These are phyloP conservation scores for Bombus pyrosoma DNA, from an alignment of 1,140 invertebrate species.

Conservation along the genomic window DNA sequence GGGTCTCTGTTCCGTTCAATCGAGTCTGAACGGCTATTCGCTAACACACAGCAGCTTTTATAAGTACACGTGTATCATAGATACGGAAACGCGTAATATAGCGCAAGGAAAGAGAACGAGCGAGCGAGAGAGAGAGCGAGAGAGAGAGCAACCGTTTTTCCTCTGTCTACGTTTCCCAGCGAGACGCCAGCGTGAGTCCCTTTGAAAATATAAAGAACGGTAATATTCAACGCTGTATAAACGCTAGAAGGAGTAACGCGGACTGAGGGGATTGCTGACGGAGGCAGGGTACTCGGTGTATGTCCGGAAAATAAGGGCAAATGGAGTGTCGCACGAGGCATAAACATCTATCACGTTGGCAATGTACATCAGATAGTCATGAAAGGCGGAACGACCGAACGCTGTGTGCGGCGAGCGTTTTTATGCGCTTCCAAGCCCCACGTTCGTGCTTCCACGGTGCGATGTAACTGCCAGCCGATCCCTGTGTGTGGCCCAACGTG, in stretches of 20 bases:
- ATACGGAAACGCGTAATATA: not conserved
- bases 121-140: not conserved
- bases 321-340: slow-evolving; percentile 58
- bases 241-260: not conserved
- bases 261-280: not conserved
- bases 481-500: slow-evolving; percentile 25
- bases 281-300: not conserved
- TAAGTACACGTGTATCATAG: slow-evolving; percentile 12
- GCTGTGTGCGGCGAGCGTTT: slow-evolving; percentile 37
- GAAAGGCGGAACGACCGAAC: slow-evolving; percentile 63
- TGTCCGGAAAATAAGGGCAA: slow-evolving; percentile 61
- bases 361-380: slow-evolving; percentile 72
- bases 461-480: slow-evolving; percentile 4
- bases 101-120: no score
- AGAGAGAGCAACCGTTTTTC: slow-evolving; percentile 8
- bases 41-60: not conserved
- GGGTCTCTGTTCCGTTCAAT: not conserved
- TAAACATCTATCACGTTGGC: slow-evolving; percentile 63
- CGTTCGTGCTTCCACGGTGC: slow-evolving; percentile 1
- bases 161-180: slow-evolving; percentile 30
- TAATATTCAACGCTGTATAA: slow-evolving; percentile 54
- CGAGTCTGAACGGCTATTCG: not conserved
- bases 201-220: slow-evolving; percentile 67
- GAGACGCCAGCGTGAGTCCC: slow-evolving; percentile 33
- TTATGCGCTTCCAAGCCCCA: slow-evolving; percentile 6